These are phyloP conservation scores for Lamprologus ornatipinnis DNA, from an alignment of 2,113 vertebrate genomes.

Conservation along the genomic window DNA sequence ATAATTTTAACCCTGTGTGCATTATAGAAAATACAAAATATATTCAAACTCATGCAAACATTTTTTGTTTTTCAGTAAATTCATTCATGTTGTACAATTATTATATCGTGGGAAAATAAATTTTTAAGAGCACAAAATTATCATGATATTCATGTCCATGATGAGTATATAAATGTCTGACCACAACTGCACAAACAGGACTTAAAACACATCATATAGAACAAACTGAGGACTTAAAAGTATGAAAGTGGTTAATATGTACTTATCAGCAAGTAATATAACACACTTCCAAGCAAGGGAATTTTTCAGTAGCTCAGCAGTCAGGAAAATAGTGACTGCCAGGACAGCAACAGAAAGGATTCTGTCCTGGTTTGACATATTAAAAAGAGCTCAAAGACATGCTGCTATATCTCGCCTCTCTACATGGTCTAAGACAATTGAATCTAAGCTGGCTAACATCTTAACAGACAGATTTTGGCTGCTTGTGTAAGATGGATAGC, in stretches of 20 bases:
- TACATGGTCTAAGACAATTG: neutral
- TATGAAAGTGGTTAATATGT: neutral
- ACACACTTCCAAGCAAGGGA: neutral
- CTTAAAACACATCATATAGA: neutral
- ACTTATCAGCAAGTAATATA: neutral
- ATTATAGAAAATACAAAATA: neutral
- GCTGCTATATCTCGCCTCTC: neutral
- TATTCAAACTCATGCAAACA: neutral
- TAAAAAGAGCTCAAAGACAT: neutral
- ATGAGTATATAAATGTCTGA: neutral
- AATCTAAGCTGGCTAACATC: neutral
- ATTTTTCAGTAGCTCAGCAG: neutral
- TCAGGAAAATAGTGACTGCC: neutral
- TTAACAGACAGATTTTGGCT: neutral
- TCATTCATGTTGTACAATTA: neutral
- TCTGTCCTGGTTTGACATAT: neutral
- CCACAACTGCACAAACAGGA: neutral
- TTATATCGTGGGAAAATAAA: accelerated
- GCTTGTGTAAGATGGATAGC: neutral
- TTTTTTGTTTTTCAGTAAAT: neutral
- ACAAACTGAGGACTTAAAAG: neutral
- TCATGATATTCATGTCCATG: neutral
- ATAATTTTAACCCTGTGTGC: neutral
- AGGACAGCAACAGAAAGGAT: neutral
- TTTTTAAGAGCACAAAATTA: neutral